Evolutionary conservation across 2,113 vertebrate species (phyloP), one percentile per base, ranked within the genome.

Genomic region (Calyptommatus sinebrachiatus): DNA sequence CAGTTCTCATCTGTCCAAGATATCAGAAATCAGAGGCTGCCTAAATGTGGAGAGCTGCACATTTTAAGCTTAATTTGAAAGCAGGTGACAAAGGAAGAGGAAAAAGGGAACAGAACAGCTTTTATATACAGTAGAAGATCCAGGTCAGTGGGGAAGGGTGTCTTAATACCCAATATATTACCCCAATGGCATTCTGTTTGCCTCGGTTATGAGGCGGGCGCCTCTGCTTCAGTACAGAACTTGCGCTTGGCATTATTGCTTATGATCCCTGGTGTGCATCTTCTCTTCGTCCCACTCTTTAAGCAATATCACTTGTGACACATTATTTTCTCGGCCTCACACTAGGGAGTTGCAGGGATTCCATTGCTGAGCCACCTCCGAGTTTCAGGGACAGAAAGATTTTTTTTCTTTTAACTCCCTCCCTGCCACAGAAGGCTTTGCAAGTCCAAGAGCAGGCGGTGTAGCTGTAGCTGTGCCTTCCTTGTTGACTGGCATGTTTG

Each of bases 321-420:
- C 18, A 11, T 75, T 11, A 73, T 77, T 78, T 85, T 72, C 83
- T 85, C 18, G 66, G 16, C 1, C 11, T 50, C 71, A 26, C 61
- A 10, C 1, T 1, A 0, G 68, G 1, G 8, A 72, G 21, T 68
- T 65, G 9, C 21, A 76, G 73, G 53, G 45, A 16, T 50, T 83
- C 75, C 76, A 10, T 70, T 48, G 82, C 35, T 75, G 63, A 21
- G n/a, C 21, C 7, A 60, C 62, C 77, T 68, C 78, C 62, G 53
- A 18, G 28, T 76, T 83, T 79, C 28, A 76, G 68, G 35, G 68
- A 70, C 68, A 62, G 53, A 66, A 57, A 60, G 50, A 35, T 26
- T 8, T 11, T 10, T n/a, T 65, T 31, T 68, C 2, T 76, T 90
- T 83, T 85, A 85, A 81, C 35, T 22, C 53, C 3, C 5, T 76